These are phyloP conservation scores for Dasyurus viverrinus DNA, from an alignment of 2,113 vertebrate species.

Conservation along the genomic window DNA sequence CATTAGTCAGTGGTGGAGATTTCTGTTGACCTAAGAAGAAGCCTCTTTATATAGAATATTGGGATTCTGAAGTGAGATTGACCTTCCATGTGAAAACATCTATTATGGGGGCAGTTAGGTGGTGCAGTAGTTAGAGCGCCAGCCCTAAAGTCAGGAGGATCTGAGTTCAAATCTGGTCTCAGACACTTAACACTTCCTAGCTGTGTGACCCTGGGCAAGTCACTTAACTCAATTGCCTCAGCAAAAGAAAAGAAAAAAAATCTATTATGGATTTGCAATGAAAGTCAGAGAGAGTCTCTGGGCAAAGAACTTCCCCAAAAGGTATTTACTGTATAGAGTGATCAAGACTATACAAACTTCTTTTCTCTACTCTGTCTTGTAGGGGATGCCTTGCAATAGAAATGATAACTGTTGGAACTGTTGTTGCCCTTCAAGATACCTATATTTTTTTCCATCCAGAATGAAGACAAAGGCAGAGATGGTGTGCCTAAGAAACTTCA, in stretches of 20 bases:
- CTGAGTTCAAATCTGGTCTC: no score
- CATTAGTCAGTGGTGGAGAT: not conserved
- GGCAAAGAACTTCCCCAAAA: constrained; percentile 9
- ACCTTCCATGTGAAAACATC: not conserved
- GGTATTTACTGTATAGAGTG: not conserved
- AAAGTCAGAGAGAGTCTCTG: not conserved
- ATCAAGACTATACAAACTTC: not conserved
- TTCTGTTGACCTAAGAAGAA: not conserved
- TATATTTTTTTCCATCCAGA: constrained; percentile 78
- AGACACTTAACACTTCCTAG: no score
- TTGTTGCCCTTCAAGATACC: constrained; percentile 55
- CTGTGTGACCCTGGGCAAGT: no score
- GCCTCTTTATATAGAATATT: constrained; percentile 30
- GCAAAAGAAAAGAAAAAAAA: no score
- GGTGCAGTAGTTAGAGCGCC: no score
- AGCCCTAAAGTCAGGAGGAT: no score
- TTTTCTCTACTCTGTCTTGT: not conserved
- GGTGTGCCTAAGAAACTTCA: constrained; percentile 88
- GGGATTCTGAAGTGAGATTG: not conserved
- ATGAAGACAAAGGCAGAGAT: constrained; percentile 89
- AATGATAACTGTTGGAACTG: constrained; percentile 38
- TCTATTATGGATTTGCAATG: not conserved
- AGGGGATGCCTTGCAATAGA: not conserved
- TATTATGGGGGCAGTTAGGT: not conserved
- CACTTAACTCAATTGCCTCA: no score